phyloP scores from a whole-genome alignment of 2,113 vertebrate species.

The Sterrhoptilus dennistouni region DNA sequence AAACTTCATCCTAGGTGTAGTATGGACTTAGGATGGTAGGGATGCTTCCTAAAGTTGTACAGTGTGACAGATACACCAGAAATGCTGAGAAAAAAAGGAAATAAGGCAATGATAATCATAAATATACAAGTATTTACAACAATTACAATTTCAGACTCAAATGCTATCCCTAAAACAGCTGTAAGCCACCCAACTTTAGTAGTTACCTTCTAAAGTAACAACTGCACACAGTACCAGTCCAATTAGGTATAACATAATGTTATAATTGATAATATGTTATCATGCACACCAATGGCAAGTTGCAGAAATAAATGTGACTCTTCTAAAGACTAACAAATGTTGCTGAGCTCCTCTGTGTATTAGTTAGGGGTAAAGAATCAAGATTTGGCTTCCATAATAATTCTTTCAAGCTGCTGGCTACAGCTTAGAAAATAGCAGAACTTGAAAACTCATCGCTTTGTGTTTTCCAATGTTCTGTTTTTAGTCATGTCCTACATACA shows the following conservation, averaged over 20 bases:
- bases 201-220: background rate
- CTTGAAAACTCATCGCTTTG: slow-evolving; percentile 39
- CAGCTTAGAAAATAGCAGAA: slow-evolving; percentile 47
- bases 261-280: background rate
- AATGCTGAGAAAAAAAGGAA: background rate
- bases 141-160: background rate
- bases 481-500: slow-evolving; percentile 23
- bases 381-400: slow-evolving; percentile 57
- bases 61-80: background rate
- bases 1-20: background rate
- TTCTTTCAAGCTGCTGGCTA: slow-evolving; percentile 40
- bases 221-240: background rate
- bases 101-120: background rate
- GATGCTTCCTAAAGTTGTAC: background rate
- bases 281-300: background rate
- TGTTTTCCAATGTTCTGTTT: slow-evolving; percentile 23
- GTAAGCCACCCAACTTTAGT: background rate
- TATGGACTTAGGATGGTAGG: background rate
- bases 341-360: background rate
- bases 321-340: slow-evolving; percentile 49
- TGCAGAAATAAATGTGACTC: slow-evolving; percentile 32
- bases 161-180: slow-evolving; percentile 1
- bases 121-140: background rate
- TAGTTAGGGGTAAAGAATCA: slow-evolving; percentile 52
- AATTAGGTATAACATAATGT: background rate